Base-by-base conservation (phyloP, 2,797 vertebrate genomes). In the Cygnus olor region DNA sequence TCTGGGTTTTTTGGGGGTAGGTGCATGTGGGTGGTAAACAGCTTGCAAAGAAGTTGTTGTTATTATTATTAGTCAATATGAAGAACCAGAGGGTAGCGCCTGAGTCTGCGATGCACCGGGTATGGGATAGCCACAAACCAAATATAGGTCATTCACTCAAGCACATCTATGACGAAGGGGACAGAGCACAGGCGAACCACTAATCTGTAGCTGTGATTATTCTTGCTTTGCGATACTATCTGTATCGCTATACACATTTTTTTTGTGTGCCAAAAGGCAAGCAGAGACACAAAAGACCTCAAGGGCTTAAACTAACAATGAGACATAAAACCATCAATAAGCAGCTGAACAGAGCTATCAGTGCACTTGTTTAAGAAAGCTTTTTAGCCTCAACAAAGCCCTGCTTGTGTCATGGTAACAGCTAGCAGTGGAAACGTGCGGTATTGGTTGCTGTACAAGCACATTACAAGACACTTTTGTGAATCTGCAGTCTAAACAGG, bases 31-130 rank as follows among this genome's bases (percentile, higher is more conserved):
- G 93, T 79, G 70, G 83, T 92, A 92, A 93, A 85, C 69, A 95
- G 65, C 51, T 69, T 36, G 25, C 83, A 53, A 32, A 79, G 53
- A 14, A 60, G 49, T 19, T 74, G 69, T 83, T 95, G 73, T 87
- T 91, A 38, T 70, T 49, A 61, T 85, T 95, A 92, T 87, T 92
- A 93, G 92, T 85, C 87, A 68, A 90, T 38, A 84, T 32, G 44
- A 66, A 78, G 84, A 53, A 64, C 30, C 14, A 57, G 42, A 80
- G 47, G 19, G 85, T 32, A 70, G 78, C 30, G 24, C 27, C 14
- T 86, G 90, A 78, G 34, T 63, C 49, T 86, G 47, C 32, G 36
- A 81, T 44, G 32, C 73, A 22, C 70, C 73, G 80, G 36, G 27
- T 51, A 73, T 3, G 22, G 57, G 47, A 15, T 65, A 93, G 69